phyloP scores from a whole-genome alignment of 2,797 vertebrate genomes.

The Halcyon badia region DNA sequence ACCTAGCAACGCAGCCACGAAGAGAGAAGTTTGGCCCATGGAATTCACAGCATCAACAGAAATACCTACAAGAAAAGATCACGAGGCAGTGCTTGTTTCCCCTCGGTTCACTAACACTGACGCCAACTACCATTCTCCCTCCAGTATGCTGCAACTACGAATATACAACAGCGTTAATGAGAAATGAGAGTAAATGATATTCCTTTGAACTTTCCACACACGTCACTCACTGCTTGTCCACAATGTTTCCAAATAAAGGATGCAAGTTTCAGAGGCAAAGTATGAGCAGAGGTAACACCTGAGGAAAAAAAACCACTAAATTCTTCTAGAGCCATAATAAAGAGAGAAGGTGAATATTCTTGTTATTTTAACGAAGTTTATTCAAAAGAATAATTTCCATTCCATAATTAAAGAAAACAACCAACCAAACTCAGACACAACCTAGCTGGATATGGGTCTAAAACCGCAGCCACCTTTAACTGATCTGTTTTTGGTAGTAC shows the following conservation, averaged over 20 bases:
- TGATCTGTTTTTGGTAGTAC: not conserved
- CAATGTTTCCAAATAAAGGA: rapidly evolving
- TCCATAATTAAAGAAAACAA: not conserved
- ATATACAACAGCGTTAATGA: rapidly evolving
- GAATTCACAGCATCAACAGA: conserved; percentile 84
- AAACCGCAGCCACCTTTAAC: not conserved
- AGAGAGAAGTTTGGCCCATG: conserved; percentile 87
- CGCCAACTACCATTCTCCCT: too few relatives aligned
- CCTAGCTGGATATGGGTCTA: too few relatives aligned
- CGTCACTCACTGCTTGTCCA: rapidly evolving
- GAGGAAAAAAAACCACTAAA: not conserved
- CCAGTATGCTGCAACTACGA: rapidly evolving
- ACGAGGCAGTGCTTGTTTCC: rapidly evolving
- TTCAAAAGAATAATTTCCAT: rapidly evolving
- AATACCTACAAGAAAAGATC: conserved; percentile 66
- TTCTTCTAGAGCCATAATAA: rapidly evolving
- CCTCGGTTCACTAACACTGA: too few relatives aligned
- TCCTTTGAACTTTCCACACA: rapidly evolving
- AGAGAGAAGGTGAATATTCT: rapidly evolving
- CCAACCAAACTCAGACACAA: too few relatives aligned
- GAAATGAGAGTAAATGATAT: rapidly evolving
- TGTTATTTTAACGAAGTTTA: not conserved
- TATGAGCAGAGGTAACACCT: rapidly evolving
- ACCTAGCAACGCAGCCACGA: conserved; percentile 84
- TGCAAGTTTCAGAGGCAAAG: not conserved